Conservation (phyloP, 2,797 vertebrate genomes). For the Eupleurogrammus muticus region DNA sequence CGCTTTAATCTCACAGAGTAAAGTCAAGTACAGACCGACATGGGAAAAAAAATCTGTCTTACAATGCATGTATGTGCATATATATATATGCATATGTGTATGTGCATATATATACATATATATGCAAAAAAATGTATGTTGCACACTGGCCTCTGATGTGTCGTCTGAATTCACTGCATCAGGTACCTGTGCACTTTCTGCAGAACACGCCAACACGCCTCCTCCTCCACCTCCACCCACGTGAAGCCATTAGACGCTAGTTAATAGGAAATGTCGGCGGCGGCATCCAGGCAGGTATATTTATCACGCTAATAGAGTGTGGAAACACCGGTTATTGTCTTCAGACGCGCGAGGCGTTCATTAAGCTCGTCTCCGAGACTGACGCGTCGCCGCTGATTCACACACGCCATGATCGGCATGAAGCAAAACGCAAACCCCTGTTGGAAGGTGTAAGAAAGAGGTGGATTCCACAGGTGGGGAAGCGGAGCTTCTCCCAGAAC, state of each 20-base stretch:
- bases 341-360: slow-evolving; percentile 72
- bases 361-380: slow-evolving; percentile 54
- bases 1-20: no score
- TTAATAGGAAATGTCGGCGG: slow-evolving; percentile 53
- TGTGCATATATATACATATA: no score
- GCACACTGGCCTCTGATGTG: neutral
- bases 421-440: slow-evolving; percentile 58
- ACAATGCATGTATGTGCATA: no score
- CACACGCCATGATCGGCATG: slow-evolving; percentile 49
- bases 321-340: slow-evolving; percentile 75
- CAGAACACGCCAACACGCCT: neutral
- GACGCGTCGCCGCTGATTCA: slow-evolving; percentile 71
- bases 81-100: no score
- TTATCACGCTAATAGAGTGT: slow-evolving; percentile 74
- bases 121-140: neutral
- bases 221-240: slow-evolving; percentile 17
- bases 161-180: neutral
- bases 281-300: slow-evolving; percentile 53
- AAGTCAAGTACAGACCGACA: no score
- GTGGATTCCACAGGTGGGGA: slow-evolving; percentile 6
- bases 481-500: neutral
- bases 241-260: slow-evolving; percentile 43
- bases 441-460: slow-evolving; percentile 51
- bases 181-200: neutral
- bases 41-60: no score